phyloP scores from a whole-genome alignment of 2,113 vertebrate genomes.

The Coregonus clupeaformis region DNA sequence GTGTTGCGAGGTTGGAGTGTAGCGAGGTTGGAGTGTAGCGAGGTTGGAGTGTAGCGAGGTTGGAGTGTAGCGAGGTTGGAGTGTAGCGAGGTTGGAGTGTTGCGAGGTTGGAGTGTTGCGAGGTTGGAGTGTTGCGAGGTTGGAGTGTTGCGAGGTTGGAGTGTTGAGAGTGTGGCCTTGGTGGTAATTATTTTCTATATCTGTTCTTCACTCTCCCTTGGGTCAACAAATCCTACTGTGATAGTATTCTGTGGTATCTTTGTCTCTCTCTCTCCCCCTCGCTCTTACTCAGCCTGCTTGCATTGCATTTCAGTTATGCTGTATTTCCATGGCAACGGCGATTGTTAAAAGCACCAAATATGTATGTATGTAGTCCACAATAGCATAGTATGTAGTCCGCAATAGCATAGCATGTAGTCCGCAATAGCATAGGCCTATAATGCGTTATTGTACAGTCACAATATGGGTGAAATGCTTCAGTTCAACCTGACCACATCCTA shows the following conservation, averaged over 20 bases:
- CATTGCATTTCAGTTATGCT: conserved; percentile 42
- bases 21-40: too few species aligned
- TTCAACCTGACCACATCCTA: too few species aligned
- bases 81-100: too few species aligned
- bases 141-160: background rate
- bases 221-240: background rate
- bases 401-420: too few species aligned
- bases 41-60: too few species aligned
- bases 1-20: too few species aligned
- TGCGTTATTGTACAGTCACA: too few species aligned
- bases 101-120: background rate
- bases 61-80: too few species aligned
- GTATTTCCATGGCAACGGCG: conserved; percentile 61
- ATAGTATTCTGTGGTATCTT: background rate
- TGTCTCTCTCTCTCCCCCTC: background rate
- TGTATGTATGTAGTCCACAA: background rate
- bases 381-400: too few species aligned
- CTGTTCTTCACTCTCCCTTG: background rate
- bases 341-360: conserved; percentile 52
- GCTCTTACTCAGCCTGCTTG: background rate
- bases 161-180: background rate
- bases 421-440: too few species aligned
- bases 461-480: too few species aligned
- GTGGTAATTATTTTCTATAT: background rate
- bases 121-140: background rate